Base-by-base conservation (phyloP, 1,140 invertebrate species). In the Drosophila neocordata region DNA sequence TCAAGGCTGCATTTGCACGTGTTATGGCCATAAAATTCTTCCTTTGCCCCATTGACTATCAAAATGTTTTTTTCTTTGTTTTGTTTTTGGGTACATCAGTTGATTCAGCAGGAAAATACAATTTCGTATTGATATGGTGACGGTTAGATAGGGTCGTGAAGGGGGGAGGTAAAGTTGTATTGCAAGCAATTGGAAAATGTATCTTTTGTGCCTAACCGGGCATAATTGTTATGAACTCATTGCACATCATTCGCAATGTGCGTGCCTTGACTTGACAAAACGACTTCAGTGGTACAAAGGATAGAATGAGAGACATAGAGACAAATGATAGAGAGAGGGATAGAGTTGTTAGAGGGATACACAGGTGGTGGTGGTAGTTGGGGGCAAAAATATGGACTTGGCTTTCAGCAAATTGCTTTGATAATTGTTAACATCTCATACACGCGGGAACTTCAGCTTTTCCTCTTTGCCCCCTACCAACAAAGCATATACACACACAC, bases 151-250 rank as follows among this genome's bases (percentile, higher is more conserved):
- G 3, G 37, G 37, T n/a, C 4, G 24, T 24, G 1, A 24, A 11
- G 37, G 4, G 37, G 8, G 9, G 41, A 2, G 18, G 8, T 31
- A 6, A 31, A 6, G 27, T 31, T 31, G 27, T 31, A 77, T 77
- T 77, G 65, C 66, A 68, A 71, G 74, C 74, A 77, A 77, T 77
- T 77, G 74, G 67, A 65, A 48, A 77, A 63, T 76, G 73, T 76
- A 76, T 77, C 74, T 77, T 71, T 61, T 65, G 72, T 75, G 56
- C 72, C 70, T 72, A 58, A 74, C 74, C 59, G 66, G 52, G 57
- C 69, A 82, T 87, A 87, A 87, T 87, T 87, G 82, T 81, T 87
- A 87, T 87, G 82, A 87, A 87, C 82, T 87, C 74, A 70, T 74
- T 77, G 59, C 73, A 63, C 55, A 64, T 63, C 55, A 55, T 71